phyloP scores from a whole-genome alignment of 2,113 vertebrate species.

The Lichenostomus cassidix region DNA sequence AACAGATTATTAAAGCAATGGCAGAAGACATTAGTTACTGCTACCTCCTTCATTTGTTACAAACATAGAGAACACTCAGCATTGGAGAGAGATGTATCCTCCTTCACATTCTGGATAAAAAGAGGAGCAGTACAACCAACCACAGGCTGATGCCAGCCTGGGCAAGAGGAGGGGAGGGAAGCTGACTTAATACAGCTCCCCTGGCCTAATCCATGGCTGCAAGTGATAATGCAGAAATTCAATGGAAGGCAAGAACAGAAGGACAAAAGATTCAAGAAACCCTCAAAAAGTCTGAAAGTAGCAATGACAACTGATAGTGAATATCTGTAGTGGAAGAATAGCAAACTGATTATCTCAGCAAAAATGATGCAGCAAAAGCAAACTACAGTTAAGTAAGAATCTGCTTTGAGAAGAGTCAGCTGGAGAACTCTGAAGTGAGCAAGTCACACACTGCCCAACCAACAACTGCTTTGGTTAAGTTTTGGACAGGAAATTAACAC shows the following conservation, averaged over 20 bases:
- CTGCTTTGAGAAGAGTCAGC: neutral
- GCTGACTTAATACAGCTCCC: too few relatives aligned
- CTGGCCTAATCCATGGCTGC: neutral
- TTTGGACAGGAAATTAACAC: neutral
- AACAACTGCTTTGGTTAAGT: neutral
- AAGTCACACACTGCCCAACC: neutral
- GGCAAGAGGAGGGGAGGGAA: neutral
- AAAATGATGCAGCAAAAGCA: neutral
- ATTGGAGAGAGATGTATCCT: neutral
- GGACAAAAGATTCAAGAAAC: neutral
- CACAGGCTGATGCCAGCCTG: rapidly evolving
- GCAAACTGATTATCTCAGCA: neutral
- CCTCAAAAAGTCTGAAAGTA: neutral
- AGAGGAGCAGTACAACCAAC: neutral
- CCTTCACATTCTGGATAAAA: neutral
- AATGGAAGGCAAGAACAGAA: neutral
- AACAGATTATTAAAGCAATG: neutral
- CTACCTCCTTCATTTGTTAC: neutral
- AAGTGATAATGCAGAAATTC: neutral
- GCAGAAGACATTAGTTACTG: neutral
- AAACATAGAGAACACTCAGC: rapidly evolving
- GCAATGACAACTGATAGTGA: neutral
- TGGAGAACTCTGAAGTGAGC: neutral
- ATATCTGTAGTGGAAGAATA: neutral
- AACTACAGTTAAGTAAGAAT: neutral